A percentile compares a stretch with the other conserved stretches of the same genome.
These are phyloP conservation scores for Argopecten irradians DNA, from an alignment of 1,140 invertebrate genomes.

Conservation along the genomic window DNA sequence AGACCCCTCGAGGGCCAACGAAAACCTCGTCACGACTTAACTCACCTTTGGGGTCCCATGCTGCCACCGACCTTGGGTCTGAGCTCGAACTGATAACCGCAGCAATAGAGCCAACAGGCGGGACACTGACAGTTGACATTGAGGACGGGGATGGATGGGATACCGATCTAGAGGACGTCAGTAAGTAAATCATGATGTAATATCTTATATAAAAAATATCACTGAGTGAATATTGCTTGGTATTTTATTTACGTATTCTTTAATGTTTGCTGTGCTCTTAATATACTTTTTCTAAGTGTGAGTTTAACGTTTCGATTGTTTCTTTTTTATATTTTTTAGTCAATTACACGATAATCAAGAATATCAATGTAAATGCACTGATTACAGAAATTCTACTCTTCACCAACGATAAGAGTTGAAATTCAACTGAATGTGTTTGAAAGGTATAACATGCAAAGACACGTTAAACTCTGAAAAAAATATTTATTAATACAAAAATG, in stretches of 20 bases:
- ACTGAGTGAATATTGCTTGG: background rate
- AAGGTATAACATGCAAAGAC: no score
- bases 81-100: background rate
- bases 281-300: background rate
- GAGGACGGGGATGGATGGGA: background rate
- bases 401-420: no score
- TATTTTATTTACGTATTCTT: background rate
- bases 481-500: no score
- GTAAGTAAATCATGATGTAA: background rate
- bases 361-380: no score
- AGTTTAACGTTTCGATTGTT: no score
- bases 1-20: background rate
- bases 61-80: background rate
- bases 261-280: conserved; percentile 5
- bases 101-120: background rate
- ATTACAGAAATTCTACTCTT: no score
- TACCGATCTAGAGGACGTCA: background rate
- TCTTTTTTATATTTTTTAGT: no score
- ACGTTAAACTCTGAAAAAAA: no score
- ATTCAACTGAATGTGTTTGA: no score
- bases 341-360: no score
- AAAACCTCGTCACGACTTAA: background rate
- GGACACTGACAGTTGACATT: background rate
- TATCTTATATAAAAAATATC: background rate
- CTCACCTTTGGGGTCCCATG: background rate